Base-by-base conservation (phyloP, 2,888 invertebrate genomes). In the Pasiphila rectangulata region DNA sequence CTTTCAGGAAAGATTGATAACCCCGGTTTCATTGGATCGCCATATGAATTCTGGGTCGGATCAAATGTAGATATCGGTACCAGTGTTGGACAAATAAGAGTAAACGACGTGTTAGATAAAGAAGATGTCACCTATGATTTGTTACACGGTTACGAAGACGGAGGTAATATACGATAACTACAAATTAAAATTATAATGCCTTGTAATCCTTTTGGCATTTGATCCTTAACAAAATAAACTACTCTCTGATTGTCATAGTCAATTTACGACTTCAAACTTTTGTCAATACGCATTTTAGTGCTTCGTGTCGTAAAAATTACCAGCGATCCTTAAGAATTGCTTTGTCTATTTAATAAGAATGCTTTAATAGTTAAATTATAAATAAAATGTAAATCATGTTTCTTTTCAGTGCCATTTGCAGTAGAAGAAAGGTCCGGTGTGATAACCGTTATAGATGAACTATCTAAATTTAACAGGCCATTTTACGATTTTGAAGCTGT, bases 11-110 rank as follows among this genome's bases (percentile, higher is more conserved):
- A 79, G 62, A 73, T 83, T 32, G 91, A 92, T 38, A 89, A 89
- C 21, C 95, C 96, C 1, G 94, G 94, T 66, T 96, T 96, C 60
- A 89, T 96, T 13, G 95, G 95, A 16, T 93, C 95, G 0, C 96
- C 96, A 0, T 96, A 96, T 63, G 95, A 96, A 67, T 96, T 96
- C 74, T 96, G 96, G 96, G 95, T 96, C 19, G 96, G 96, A 0
- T 93, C 93, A n/a, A 95, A 94, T 65, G 95, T 95, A 3, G 93
- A 93, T 0, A 90, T 96, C 51, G 96, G 96, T 4, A 95, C 95
- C 0, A 96, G 95, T 59, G 93, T 96, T 27, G 96, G 96, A 0
- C 96, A 96, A 81, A 93, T 96, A 37, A 90, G 94, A 51, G 92
- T 95, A 1, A 94, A 93, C 17, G 92, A 95, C 42, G 92, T 92